Conservation (phyloP, 2,888 invertebrate species). For the Drosophila incognita region DNA sequence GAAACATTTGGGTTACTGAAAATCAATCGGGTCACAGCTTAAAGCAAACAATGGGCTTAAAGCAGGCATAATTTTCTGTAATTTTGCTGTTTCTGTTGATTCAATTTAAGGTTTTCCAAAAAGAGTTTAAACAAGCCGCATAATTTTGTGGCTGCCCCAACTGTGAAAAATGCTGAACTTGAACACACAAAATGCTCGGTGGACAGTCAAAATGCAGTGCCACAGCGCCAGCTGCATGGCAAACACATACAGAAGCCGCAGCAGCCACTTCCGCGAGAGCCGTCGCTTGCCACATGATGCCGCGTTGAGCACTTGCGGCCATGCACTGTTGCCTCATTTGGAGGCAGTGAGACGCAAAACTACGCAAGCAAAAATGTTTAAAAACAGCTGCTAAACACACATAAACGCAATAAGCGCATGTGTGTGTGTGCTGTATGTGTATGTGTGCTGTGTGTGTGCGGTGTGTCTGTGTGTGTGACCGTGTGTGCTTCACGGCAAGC, state of each 20-base stretch:
- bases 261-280: conserved; percentile 69
- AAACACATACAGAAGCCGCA: conserved; percentile 68
- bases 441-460: conserved; percentile 23
- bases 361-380: conserved; percentile 65
- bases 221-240: conserved; percentile 36
- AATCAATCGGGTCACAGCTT: conserved; percentile 11
- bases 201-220: conserved; percentile 65
- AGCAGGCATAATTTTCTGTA: conserved; percentile 15
- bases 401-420: conserved; percentile 38
- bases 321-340: conserved; percentile 42
- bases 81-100: conserved; percentile 7
- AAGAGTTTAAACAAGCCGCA: conserved; percentile 31
- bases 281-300: conserved; percentile 33
- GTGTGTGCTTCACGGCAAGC: conserved; percentile 42
- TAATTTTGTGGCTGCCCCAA: conserved; percentile 36
- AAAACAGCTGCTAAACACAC: conserved; percentile 72
- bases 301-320: background rate
- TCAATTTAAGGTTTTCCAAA: conserved; percentile 8
- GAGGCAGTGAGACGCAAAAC: conserved; percentile 20
- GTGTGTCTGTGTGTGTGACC: conserved; percentile 14
- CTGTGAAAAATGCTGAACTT: conserved; percentile 49
- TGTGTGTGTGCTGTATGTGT: background rate
- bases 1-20: background rate
- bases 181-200: conserved; percentile 43
- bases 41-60: conserved; percentile 2